These are phyloP conservation scores for Apotomis betuletana DNA, from an alignment of 2,888 invertebrate species.

Conservation along the genomic window DNA sequence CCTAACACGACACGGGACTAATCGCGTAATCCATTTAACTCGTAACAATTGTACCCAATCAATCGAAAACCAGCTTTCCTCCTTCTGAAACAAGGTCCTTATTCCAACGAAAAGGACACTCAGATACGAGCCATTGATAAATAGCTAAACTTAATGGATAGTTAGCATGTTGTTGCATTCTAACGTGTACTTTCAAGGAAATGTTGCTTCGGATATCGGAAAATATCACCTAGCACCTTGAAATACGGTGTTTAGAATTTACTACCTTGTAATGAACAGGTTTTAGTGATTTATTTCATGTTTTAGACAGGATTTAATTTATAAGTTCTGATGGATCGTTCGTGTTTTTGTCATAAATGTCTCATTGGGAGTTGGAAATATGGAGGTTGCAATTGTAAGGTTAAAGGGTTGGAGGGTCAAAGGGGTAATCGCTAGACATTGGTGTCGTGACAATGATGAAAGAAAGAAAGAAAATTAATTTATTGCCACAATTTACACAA, in stretches of 20 bases:
- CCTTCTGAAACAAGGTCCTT: not conserved
- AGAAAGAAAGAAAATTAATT: too few relatives aligned
- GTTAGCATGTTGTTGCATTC: constrained; percentile 36
- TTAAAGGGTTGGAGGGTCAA: not conserved
- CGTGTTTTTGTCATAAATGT: constrained; percentile 4
- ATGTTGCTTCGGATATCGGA: not conserved
- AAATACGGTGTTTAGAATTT: not conserved
- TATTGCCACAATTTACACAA: too few relatives aligned
- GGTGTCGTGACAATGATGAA: not conserved
- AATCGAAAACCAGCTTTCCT: not conserved
- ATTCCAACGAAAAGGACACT: not conserved
- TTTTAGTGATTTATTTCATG: constrained; percentile 17
- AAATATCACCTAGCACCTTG: constrained; percentile 16
- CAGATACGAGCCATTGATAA: not conserved
- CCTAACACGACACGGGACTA: constrained; percentile 16
- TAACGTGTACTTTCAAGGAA: constrained; percentile 8
- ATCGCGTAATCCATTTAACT: constrained; percentile 1
- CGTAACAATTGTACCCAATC: not conserved
- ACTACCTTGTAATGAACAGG: not conserved
- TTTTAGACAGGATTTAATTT: constrained; percentile 24
- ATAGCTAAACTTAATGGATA: constrained; percentile 26
- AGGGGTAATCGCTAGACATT: not conserved
- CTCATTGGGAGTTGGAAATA: constrained; percentile 7
- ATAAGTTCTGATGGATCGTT: constrained; percentile 24
- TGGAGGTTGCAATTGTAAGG: not conserved